These are phyloP conservation scores for Nautilus pompilius DNA, from an alignment of 1,140 invertebrate genomes.

Conservation along the genomic window DNA sequence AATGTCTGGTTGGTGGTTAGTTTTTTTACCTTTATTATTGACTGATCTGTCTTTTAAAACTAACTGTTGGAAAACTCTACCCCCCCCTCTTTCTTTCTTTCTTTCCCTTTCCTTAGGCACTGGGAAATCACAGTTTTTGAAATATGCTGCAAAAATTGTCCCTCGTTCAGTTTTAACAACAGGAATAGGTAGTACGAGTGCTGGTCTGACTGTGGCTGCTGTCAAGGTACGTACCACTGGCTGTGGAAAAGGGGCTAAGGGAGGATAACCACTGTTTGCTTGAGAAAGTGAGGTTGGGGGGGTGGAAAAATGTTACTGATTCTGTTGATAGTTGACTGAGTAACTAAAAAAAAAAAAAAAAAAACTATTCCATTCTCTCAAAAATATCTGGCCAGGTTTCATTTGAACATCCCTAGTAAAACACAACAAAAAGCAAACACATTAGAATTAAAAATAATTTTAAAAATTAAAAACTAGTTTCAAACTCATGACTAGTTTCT, in stretches of 20 bases:
- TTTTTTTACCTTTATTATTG: too few relatives aligned
- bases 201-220: conserved; percentile 85
- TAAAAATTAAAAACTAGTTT: too few relatives aligned
- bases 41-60: too few relatives aligned
- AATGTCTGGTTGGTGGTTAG: too few relatives aligned
- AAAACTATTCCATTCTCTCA: too few relatives aligned
- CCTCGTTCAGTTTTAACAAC: conserved; percentile 80
- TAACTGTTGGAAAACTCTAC: too few relatives aligned
- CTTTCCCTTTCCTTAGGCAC: conserved; percentile 55
- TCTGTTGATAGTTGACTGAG: neutral
- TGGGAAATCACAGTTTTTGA: conserved; percentile 85
- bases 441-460: too few relatives aligned
- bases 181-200: conserved; percentile 78
- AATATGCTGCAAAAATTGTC: conserved; percentile 71
- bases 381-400: too few relatives aligned
- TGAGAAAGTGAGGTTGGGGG: neutral
- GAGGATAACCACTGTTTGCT: neutral
- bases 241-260: conserved; percentile 1
- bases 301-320: neutral
- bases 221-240: conserved; percentile 68
- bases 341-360: too few relatives aligned
- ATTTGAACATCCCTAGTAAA: too few relatives aligned
- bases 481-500: too few relatives aligned
- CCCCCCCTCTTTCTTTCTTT: neutral
- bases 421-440: too few relatives aligned